Conservation (phyloP, 2,797 vertebrate genomes). For the Huso huso region DNA sequence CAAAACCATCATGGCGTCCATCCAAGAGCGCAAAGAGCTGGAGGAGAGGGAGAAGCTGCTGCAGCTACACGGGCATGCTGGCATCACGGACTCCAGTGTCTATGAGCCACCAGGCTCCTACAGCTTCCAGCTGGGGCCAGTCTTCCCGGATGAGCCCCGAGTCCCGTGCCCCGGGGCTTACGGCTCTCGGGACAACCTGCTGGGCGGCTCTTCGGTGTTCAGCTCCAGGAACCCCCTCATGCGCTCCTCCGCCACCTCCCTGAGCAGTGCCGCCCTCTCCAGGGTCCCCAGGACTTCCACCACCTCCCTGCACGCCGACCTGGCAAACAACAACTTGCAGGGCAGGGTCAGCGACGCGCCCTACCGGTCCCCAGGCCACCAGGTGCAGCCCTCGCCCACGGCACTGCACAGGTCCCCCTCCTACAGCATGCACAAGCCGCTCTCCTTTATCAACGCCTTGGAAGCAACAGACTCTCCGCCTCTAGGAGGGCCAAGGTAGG, state of each 20-base stretch:
- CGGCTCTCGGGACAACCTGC: slow-evolving; percentile 83
- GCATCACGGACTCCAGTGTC: slow-evolving; percentile 79
- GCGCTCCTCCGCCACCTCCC: slow-evolving; percentile 74
- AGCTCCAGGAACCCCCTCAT: slow-evolving; percentile 76
- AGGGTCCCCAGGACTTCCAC: slow-evolving; percentile 85
- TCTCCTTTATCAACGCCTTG: slow-evolving; percentile 80
- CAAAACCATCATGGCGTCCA: slow-evolving; percentile 97
- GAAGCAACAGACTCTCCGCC: slow-evolving; percentile 79
- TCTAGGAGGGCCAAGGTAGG: slow-evolving; percentile 62
- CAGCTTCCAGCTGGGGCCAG: slow-evolving; percentile 66
- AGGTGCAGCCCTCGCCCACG: slow-evolving; percentile 73
- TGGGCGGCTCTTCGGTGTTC: slow-evolving; percentile 64
- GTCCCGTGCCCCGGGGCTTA: slow-evolving; percentile 62
- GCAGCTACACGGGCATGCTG: slow-evolving; percentile 58
- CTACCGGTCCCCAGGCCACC: slow-evolving; percentile 82
- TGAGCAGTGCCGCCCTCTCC: slow-evolving; percentile 52
- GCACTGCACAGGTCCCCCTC: slow-evolving; percentile 79
- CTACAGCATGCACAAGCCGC: slow-evolving; percentile 76
- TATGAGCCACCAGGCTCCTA: slow-evolving; percentile 84
- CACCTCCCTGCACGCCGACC: slow-evolving; percentile 84
- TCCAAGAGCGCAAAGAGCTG: slow-evolving; percentile 91
- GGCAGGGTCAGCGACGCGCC: slow-evolving; percentile 68
- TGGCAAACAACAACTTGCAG: slow-evolving; percentile 73
- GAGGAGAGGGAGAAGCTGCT: slow-evolving; percentile 89
- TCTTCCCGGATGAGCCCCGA: slow-evolving; percentile 66